Evolutionary conservation across 2,888 invertebrate species (phyloP).

Genomic region (Loripinus fragilis): DNA sequence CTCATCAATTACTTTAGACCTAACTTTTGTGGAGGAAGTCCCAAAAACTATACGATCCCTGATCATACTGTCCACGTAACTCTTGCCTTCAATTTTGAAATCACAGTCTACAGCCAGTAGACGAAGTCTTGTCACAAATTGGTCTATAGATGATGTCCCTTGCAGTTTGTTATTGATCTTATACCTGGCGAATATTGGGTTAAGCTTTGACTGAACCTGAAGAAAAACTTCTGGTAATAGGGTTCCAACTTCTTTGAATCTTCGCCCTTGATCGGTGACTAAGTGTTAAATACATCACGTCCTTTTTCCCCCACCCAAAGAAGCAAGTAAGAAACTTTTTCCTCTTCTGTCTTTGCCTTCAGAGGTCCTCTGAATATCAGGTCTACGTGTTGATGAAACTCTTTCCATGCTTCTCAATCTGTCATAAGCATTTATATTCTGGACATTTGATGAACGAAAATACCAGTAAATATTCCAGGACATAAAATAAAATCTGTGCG

Average conservation of each 20-base stretch:
- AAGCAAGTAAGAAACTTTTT: not conserved
- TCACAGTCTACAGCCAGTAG: not conserved
- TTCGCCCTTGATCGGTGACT: no score
- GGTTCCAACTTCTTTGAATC: no score
- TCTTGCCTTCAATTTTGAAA: no score
- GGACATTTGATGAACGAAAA: no score
- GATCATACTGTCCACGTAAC: not conserved
- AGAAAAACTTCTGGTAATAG: no score
- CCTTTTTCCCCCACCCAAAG: not conserved
- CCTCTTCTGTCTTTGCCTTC: not conserved
- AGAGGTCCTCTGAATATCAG: not conserved
- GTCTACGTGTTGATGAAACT: not conserved
- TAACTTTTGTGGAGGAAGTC: not conserved
- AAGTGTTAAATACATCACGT: no score
- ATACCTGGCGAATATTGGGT: not conserved
- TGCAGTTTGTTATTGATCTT: not conserved
- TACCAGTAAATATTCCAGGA: no score
- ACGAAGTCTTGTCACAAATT: not conserved
- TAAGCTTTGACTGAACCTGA: not conserved
- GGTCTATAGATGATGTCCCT: not conserved
- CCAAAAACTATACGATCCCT: not conserved
- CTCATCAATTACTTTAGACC: not conserved
- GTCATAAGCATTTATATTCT: no score
- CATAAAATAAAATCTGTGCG: no score
- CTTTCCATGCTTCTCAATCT: constrained; percentile 5